phyloP scores from a whole-genome alignment of 2,113 vertebrate genomes.

The Haplochromis burtoni region DNA sequence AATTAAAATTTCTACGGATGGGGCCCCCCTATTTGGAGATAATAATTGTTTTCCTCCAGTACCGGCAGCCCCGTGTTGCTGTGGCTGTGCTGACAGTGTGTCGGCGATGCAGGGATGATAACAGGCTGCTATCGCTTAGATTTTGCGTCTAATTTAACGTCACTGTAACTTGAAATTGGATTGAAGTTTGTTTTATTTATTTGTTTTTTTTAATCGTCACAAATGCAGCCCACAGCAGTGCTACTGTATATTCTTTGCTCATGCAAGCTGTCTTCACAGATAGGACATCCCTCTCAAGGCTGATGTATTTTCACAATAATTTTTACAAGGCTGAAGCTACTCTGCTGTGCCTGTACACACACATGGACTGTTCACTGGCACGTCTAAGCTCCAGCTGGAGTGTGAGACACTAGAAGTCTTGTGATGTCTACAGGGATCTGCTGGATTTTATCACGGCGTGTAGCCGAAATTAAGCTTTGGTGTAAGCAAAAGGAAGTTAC shows the following conservation, averaged over 20 bases:
- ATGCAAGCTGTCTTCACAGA: constrained; percentile 5
- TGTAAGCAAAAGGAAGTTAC: not conserved
- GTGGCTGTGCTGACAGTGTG: not conserved
- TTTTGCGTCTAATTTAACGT: constrained; percentile 27
- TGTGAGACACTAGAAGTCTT: not conserved
- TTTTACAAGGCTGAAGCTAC: not conserved
- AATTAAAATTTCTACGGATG: constrained; percentile 57
- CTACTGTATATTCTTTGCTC: not conserved
- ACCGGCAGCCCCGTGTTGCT: constrained; percentile 7
- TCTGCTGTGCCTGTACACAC: not conserved
- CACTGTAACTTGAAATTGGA: constrained; percentile 23
- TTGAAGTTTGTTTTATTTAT: not conserved
- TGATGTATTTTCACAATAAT: not conserved
- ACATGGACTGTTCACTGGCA: not conserved
- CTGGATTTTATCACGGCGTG: not conserved
- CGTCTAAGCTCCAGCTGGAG: not conserved
- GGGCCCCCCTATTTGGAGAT: constrained; percentile 33
- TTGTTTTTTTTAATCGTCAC: not conserved
- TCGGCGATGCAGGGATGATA: constrained; percentile 28
- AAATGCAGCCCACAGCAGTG: not conserved
- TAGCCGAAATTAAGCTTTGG: not conserved
- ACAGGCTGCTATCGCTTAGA: constrained; percentile 6
- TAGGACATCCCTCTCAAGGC: not conserved
- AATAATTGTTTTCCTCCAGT: constrained; percentile 47
- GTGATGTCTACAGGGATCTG: not conserved